Percentiles rank a stretch among this genome's conserved stretches.
Evolutionary conservation across 2,888 invertebrate genomes (phyloP).

Genomic region (Lutraria lutraria): DNA sequence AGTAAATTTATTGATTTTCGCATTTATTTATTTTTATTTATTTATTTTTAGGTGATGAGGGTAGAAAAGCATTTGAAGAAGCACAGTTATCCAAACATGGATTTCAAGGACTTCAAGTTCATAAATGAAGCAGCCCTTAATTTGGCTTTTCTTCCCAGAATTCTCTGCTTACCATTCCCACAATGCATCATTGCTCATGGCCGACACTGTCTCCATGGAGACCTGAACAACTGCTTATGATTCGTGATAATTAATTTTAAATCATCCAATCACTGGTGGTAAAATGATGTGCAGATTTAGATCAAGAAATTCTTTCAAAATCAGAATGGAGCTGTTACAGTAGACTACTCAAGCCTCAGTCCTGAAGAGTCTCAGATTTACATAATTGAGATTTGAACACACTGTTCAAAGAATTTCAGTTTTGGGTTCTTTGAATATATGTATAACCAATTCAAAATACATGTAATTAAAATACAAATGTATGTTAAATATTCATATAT

Average conservation of each 20-base stretch:
- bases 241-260: neutral
- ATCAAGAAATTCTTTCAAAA: neutral
- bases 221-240: neutral
- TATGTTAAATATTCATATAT: too few relatives aligned
- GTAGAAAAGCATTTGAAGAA: conserved; percentile 84
- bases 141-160: conserved; percentile 27
- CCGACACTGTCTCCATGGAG: neutral
- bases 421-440: too few relatives aligned
- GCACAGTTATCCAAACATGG: conserved; percentile 86
- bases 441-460: too few relatives aligned
- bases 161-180: conserved; percentile 35
- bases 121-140: conserved; percentile 67
- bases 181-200: conserved; percentile 43
- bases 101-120: conserved; percentile 86
- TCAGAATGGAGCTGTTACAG: neutral
- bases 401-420: too few relatives aligned
- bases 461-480: too few relatives aligned
- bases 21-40: too few relatives aligned
- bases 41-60: conserved; percentile 83
- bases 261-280: neutral
- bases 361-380: too few relatives aligned
- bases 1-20: too few relatives aligned
- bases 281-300: neutral
- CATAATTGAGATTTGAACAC: too few relatives aligned
- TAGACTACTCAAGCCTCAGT: neutral